A percentile compares a stretch with the other conserved stretches of the same genome.
Evolutionary conservation across 2,888 invertebrate genomes (phyloP).

Genomic region (Amiota mariae): DNA sequence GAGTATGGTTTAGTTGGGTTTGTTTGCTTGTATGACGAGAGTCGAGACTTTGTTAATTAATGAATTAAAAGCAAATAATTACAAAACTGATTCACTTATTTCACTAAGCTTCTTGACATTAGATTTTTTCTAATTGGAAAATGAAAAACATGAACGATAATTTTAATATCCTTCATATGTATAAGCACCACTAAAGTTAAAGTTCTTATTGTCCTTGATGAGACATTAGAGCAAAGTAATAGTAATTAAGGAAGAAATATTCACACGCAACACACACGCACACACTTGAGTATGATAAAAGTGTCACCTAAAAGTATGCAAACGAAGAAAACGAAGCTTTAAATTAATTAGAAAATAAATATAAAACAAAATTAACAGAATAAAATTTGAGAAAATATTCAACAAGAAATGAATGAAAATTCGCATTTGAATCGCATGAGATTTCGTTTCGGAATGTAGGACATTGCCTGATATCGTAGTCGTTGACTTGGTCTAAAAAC

Average conservation of each 20-base stretch:
- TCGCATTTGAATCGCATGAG: conserved; percentile 69
- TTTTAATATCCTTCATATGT: too few relatives aligned
- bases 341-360: conserved; percentile 65
- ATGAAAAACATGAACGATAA: too few relatives aligned
- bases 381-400: too few relatives aligned
- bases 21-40: too few relatives aligned
- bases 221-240: too few relatives aligned
- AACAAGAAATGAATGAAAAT: conserved; percentile 61
- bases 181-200: too few relatives aligned
- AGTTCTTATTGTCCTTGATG: too few relatives aligned
- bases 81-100: neutral
- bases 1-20: neutral
- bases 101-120: too few relatives aligned
- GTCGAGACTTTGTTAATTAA: conserved; percentile 11
- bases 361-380: neutral
- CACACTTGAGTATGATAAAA: neutral
- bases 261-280: neutral
- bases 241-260: neutral
- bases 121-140: neutral
- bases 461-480: too few relatives aligned
- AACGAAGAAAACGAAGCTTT: conserved; percentile 58
- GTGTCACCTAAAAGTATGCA: conserved; percentile 47
- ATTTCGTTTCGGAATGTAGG: neutral
- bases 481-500: neutral
- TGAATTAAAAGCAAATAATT: conserved; percentile 6